phyloP scores from a whole-genome alignment of 2,888 invertebrate species.

The Rhabditophanes sp. region DNA sequence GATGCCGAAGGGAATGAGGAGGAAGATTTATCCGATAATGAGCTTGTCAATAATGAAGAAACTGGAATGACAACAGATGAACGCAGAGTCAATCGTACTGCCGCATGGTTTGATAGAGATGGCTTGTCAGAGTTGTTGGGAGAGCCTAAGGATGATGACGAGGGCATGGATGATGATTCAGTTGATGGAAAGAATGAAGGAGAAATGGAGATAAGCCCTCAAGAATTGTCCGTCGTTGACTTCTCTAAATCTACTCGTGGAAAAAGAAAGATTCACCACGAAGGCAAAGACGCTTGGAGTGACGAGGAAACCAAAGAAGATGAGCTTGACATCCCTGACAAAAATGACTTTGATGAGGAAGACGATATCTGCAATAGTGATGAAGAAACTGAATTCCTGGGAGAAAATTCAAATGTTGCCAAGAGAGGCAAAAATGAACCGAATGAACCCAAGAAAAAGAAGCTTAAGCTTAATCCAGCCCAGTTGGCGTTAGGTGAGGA shows the following conservation, averaged over 20 bases:
- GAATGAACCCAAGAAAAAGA: slow-evolving; percentile 13
- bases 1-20: slow-evolving; percentile 2
- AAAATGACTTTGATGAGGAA: slow-evolving; percentile 8
- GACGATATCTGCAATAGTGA: slow-evolving; percentile 11
- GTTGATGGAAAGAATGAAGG: slow-evolving; percentile 14
- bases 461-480: slow-evolving; percentile 59
- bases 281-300: background rate
- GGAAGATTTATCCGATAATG: slow-evolving; percentile 3
- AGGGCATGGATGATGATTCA: slow-evolving; percentile 12
- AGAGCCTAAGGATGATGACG: slow-evolving; percentile 50
- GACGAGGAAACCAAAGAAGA: slow-evolving; percentile 5
- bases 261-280: background rate
- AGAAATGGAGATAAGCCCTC: slow-evolving; percentile 5
- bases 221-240: slow-evolving; percentile 3
- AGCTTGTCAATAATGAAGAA: slow-evolving; percentile 54
- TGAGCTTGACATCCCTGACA: background rate
- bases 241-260: background rate
- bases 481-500: slow-evolving; percentile 80
- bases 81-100: slow-evolving; percentile 1
- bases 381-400: slow-evolving; percentile 13
- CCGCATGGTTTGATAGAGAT: slow-evolving; percentile 5
- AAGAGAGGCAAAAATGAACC: too few relatives aligned
- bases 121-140: slow-evolving; percentile 1
- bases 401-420: slow-evolving; percentile 7
- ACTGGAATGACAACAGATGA: slow-evolving; percentile 1